Evolutionary conservation across 2,113 vertebrate species (phyloP).

Genomic region (Cryptoleucopteryx plumbea): DNA sequence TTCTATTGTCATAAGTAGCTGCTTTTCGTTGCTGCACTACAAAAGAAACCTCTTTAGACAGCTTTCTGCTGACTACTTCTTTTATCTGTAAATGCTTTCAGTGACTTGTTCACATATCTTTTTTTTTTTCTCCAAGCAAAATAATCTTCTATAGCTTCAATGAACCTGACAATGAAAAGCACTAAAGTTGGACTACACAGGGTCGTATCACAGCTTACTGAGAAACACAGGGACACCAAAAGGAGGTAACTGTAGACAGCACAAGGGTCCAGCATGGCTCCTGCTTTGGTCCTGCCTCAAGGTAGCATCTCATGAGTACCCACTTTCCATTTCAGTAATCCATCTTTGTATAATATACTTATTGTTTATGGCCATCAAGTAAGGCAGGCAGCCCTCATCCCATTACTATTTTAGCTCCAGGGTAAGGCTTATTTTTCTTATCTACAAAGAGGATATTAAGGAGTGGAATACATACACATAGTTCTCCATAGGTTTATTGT

Average conservation of each 20-base stretch:
- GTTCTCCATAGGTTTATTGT: constrained; percentile 43
- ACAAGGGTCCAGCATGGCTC: background rate
- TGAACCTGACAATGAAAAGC: constrained; percentile 40
- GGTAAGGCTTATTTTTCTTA: constrained; percentile 71
- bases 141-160: constrained; percentile 33
- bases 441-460: constrained; percentile 62
- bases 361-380: constrained; percentile 54
- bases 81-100: constrained; percentile 64
- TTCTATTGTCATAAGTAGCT: background rate
- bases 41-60: constrained; percentile 56
- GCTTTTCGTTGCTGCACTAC: background rate
- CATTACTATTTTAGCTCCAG: constrained; percentile 57
- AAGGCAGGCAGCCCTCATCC: constrained; percentile 55
- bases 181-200: background rate
- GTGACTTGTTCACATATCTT: background rate
- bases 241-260: constrained; percentile 17
- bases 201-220: constrained; percentile 31
- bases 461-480: constrained; percentile 52
- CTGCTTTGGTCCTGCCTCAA: constrained; percentile 39
- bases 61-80: constrained; percentile 43
- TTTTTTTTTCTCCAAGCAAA: constrained; percentile 28
- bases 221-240: background rate
- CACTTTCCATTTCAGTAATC: constrained; percentile 61
- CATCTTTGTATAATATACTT: constrained; percentile 61
- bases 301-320: constrained; percentile 54